Conservation (phyloP, 2,888 invertebrate genomes). For the Ichneumoninae sp. region DNA sequence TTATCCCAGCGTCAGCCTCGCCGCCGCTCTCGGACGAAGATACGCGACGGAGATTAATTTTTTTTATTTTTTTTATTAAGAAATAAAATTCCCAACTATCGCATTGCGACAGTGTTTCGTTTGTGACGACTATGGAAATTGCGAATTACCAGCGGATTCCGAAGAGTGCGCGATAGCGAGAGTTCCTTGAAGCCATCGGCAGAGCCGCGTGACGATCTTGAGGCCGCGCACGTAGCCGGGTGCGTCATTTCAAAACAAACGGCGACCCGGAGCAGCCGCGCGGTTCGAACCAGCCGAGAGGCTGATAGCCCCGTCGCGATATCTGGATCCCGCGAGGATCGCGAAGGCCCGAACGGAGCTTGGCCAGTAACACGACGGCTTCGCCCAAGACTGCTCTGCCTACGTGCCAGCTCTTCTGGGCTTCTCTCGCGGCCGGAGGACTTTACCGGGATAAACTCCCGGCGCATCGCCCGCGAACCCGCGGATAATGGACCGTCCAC, state of each 20-base stretch:
- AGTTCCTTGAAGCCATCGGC: neutral
- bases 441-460: neutral
- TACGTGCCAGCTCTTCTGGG: neutral
- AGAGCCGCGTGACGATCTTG: constrained; percentile 35
- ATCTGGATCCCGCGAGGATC: constrained; percentile 39
- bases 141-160: neutral
- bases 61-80: no score
- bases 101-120: neutral
- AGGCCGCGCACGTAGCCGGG: constrained; percentile 30
- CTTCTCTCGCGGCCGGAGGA: neutral
- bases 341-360: constrained; percentile 33
- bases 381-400: neutral
- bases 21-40: neutral
- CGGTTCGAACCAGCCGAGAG: neutral
- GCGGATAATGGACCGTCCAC: constrained; percentile 18
- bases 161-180: neutral
- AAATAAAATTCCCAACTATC: neutral
- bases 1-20: neutral
- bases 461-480: neutral
- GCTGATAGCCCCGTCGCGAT: constrained; percentile 38
- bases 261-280: constrained; percentile 12
- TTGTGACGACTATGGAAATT: constrained; percentile 2
- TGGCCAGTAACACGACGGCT: constrained; percentile 41
- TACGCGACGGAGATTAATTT: neutral
- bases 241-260: constrained; percentile 62